Percentiles rank a stretch among this genome's conserved stretches.
These are phyloP conservation scores for Argyrosomus japonicus DNA, from an alignment of 2,113 vertebrate genomes.

Conservation along the genomic window DNA sequence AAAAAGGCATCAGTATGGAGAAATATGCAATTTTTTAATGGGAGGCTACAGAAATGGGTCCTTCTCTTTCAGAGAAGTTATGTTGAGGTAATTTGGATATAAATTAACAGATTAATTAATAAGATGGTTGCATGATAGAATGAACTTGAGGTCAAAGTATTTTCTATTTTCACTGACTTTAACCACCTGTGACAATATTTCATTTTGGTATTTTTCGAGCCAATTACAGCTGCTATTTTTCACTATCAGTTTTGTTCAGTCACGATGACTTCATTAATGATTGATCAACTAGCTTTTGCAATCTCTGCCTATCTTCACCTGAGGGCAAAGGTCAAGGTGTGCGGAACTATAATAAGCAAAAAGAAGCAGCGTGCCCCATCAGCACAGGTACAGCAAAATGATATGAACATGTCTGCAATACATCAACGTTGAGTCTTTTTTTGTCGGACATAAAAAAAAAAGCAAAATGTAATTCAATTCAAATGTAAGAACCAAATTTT, in stretches of 20 bases:
- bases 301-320: slow-evolving; percentile 67
- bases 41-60: background rate
- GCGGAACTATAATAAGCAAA: slow-evolving; percentile 24
- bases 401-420: background rate
- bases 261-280: slow-evolving; percentile 76
- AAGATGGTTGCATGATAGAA: background rate
- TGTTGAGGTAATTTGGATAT: background rate
- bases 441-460: too few relatives aligned
- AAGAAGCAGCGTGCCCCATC: slow-evolving; percentile 5
- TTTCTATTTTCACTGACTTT: background rate
- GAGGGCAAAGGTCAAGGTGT: slow-evolving; percentile 79
- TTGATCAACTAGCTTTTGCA: slow-evolving; percentile 67
- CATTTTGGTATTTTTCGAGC: background rate
- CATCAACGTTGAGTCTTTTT: background rate
- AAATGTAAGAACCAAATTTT: slow-evolving; percentile 47
- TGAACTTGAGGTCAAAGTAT: background rate
- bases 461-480: background rate
- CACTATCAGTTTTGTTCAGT: slow-evolving; percentile 22
- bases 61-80: background rate
- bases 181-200: background rate
- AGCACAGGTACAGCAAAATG: slow-evolving; percentile 18
- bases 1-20: background rate
- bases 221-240: background rate
- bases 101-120: background rate
- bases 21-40: background rate